Conservation (phyloP, 2,888 invertebrate genomes). For the Amphipyra tragopoginis region DNA sequence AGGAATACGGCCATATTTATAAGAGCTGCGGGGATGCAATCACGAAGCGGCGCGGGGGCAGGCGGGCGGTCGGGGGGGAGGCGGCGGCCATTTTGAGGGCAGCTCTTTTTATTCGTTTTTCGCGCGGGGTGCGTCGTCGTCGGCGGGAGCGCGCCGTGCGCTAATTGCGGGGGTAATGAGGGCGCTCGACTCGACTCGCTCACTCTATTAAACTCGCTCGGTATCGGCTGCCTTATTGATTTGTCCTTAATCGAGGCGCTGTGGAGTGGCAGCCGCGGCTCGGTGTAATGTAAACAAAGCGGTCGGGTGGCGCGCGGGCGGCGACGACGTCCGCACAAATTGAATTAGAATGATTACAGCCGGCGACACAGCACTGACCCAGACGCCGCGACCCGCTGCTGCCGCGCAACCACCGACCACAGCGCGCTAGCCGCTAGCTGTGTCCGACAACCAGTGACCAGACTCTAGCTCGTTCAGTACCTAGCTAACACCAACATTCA, state of each 20-base stretch:
- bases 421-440: conserved; percentile 6
- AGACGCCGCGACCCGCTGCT: conserved; percentile 44
- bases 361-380: conserved; percentile 59
- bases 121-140: conserved; percentile 89
- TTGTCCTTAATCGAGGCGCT: conserved; percentile 87
- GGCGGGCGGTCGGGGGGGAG: conserved; percentile 84
- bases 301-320: conserved; percentile 64
- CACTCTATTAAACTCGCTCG: conserved; percentile 89
- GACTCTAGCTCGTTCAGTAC: not conserved
- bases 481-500: conserved; percentile 1
- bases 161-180: conserved; percentile 90
- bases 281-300: conserved; percentile 83
- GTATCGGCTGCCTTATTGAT: conserved; percentile 90
- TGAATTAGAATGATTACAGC: conserved; percentile 84
- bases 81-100: conserved; percentile 94
- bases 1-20: conserved; percentile 91
- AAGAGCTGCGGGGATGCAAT: conserved; percentile 91
- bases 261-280: conserved; percentile 72
- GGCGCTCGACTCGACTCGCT: conserved; percentile 88
- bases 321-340: conserved; percentile 76
- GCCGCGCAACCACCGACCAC: conserved; percentile 14
- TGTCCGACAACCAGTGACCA: not conserved
- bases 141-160: conserved; percentile 87
- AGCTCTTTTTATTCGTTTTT: conserved; percentile 91
- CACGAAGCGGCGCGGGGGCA: conserved; percentile 89